Evolutionary conservation across 2,888 invertebrate species (phyloP).

Genomic region (Pachydiplax longipennis): DNA sequence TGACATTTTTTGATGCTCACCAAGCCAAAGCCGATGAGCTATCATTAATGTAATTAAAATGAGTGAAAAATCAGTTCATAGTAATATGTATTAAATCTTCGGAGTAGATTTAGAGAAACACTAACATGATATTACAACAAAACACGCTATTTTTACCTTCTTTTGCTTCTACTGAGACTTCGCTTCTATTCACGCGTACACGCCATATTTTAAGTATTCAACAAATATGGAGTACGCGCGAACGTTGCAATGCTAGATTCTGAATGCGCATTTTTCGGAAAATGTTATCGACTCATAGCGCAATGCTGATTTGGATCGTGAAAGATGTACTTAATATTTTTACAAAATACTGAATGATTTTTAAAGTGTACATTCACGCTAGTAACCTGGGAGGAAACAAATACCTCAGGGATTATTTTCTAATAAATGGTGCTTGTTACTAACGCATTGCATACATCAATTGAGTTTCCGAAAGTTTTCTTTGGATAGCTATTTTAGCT

Average conservation of each 20-base stretch:
- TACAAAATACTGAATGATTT: background rate
- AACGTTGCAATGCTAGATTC: background rate
- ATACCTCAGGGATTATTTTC: conserved; percentile 7
- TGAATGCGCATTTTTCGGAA: conserved; percentile 12
- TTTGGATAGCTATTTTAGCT: background rate
- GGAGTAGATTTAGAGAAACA: background rate
- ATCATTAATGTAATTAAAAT: background rate
- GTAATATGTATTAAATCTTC: background rate
- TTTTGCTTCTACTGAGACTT: conserved; percentile 17
- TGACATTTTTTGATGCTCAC: conserved; percentile 28
- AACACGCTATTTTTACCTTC: conserved; percentile 39
- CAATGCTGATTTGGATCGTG: background rate
- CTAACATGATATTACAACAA: background rate
- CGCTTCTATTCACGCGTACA: conserved; percentile 38
- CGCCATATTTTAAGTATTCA: conserved; percentile 43
- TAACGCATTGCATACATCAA: conserved; percentile 15
- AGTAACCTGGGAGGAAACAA: background rate
- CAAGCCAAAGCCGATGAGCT: background rate
- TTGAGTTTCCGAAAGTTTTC: conserved; percentile 9
- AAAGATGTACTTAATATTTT: background rate
- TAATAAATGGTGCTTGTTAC: background rate
- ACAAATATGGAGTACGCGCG: conserved; percentile 36
- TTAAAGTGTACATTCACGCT: background rate
- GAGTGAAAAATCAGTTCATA: background rate
- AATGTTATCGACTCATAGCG: background rate